These are phyloP conservation scores for Macrobrachium nipponense DNA, from an alignment of 1,140 invertebrate species.

Conservation along the genomic window DNA sequence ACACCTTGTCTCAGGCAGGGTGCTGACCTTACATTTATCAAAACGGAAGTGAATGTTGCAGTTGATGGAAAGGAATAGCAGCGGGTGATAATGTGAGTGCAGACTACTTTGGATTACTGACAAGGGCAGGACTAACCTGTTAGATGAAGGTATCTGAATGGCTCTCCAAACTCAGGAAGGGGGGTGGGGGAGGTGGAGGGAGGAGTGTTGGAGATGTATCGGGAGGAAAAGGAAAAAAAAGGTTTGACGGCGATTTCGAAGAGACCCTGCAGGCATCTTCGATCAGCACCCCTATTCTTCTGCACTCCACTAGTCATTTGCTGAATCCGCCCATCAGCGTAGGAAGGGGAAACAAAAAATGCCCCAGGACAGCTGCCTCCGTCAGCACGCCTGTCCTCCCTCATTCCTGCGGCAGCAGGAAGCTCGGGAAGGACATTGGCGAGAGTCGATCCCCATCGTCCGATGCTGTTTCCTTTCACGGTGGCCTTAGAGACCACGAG, in stretches of 20 bases:
- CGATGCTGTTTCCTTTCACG: constrained; percentile 13
- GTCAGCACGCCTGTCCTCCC: constrained; percentile 25
- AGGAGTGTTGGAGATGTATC: neutral
- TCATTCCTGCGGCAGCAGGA: neutral
- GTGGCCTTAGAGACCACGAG: neutral
- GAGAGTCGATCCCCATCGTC: neutral
- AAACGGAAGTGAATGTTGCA: no score
- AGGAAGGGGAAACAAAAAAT: neutral
- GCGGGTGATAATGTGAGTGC: no score
- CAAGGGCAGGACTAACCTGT: neutral
- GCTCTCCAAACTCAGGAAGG: constrained; percentile 11
- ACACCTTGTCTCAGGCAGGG: no score
- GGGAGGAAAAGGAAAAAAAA: neutral
- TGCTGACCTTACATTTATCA: no score
- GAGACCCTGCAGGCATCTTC: constrained; percentile 1
- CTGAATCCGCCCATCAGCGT: constrained; percentile 1
- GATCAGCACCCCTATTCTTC: constrained; percentile 23
- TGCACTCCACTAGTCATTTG: constrained; percentile 34
- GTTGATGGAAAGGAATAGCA: no score
- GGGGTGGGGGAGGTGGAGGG: neutral
- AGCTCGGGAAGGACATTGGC: neutral
- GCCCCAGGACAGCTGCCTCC: neutral
- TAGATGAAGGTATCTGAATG: constrained; percentile 39
- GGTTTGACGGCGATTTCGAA: neutral
- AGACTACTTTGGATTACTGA: no score